Base-by-base conservation (phyloP, 2,797 vertebrate species). In the Cryptoprocta ferox region DNA sequence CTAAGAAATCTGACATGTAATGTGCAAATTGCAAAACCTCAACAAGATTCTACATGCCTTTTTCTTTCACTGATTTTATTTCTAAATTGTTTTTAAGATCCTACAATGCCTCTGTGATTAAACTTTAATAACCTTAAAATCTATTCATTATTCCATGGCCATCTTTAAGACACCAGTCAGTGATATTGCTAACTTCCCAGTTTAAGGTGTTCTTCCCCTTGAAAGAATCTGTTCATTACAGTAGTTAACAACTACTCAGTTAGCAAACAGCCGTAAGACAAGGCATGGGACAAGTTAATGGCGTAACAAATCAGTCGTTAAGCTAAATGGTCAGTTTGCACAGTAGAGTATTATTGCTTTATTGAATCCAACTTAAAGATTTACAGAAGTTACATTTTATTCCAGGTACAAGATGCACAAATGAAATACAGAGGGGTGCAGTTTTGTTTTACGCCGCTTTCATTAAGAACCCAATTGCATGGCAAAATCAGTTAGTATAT, bases 291-390 rank as follows among this genome's bases (percentile, higher is more conserved):
- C 98, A 98, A 98, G 95, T 98, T 98, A 98, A 99, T 98, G 97
- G 97, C 90, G 79, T 97, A 98, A 98, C 98, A 98, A 98, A 99
- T 99, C 98, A 98, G 97, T 98, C 30, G 50, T 98, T 98, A 97
- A 92, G 89, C 96, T 98, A 98, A 99, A 98, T 97, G 91, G 98
- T 98, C 97, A 96, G 98, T 98, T 98, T 98, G 75, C 89, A 96
- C 97, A 94, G 71, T 97, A 95, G 91, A 96, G 88, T 98, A 97
- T 98, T 98, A 99, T 97, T 98, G 98, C 97, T 98, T 98, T 98
- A 99, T 98, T 98, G 98, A 99, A 96, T 97, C 92, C 96, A 97
- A 95, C 92, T 98, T 97, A 97, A 98, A 98, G 97, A 98, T 98
- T 98, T 98, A 98, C 97, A 96, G 88, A 96, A 97, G 96, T 90